Conservation (phyloP, 2,797 vertebrate genomes). For the Pipistrellus kuhlii region DNA sequence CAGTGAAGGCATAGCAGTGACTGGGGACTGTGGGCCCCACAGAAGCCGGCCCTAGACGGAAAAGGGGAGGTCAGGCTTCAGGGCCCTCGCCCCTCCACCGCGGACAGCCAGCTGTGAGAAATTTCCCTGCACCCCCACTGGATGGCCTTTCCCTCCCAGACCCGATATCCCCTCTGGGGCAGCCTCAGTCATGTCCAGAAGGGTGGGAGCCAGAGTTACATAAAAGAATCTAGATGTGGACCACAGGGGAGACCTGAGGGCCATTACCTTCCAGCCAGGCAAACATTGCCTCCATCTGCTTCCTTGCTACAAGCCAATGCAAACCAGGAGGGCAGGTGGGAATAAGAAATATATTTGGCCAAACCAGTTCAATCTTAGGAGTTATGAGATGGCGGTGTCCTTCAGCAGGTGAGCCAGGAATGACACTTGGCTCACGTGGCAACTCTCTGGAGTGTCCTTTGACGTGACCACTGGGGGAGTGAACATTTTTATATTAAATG, state of each 20-base stretch:
- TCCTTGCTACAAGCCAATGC: neutral
- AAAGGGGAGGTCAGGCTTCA: neutral
- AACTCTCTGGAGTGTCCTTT: neutral
- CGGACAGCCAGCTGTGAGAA: neutral
- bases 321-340: neutral
- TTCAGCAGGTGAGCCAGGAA: neutral
- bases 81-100: neutral
- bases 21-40: neutral
- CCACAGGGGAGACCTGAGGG: neutral
- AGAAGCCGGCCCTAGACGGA: rapidly evolving
- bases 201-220: neutral
- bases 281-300: neutral
- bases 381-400: rapidly evolving
- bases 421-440: rapidly evolving
- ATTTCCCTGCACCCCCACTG: neutral
- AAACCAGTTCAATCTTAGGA: neutral
- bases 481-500: neutral
- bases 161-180: neutral
- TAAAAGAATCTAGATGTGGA: neutral
- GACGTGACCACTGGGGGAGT: neutral
- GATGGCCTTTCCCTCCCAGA: neutral
- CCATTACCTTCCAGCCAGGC: neutral
- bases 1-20: neutral
- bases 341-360: neutral
- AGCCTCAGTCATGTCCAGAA: neutral